Conservation (phyloP, 2,888 invertebrate species). For the Lycophotia porphyrea region DNA sequence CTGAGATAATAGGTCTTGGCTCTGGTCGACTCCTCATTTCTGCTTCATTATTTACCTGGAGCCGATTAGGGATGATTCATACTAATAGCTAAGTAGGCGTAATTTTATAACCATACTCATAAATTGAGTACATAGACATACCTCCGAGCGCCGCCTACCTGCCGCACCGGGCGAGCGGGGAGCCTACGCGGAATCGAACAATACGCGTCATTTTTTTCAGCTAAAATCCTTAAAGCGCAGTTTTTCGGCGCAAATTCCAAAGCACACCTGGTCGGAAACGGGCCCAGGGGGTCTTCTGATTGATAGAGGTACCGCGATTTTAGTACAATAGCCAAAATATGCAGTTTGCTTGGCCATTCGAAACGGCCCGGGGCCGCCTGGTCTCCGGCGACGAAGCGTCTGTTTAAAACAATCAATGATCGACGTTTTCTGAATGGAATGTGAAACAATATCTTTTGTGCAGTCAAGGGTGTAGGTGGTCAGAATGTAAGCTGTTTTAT, state of each 20-base stretch:
- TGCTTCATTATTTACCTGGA: background rate
- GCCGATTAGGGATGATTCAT: background rate
- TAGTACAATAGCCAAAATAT: conserved; percentile 80
- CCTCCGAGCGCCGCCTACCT: conserved; percentile 79
- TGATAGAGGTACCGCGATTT: conserved; percentile 86
- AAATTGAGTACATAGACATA: conserved; percentile 64
- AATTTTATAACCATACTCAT: conserved; percentile 70
- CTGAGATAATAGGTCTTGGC: background rate
- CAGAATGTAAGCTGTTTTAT: conserved; percentile 83
- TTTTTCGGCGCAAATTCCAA: conserved; percentile 89
- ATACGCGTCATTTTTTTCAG: conserved; percentile 84
- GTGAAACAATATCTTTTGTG: conserved; percentile 85
- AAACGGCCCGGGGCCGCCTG: conserved; percentile 62
- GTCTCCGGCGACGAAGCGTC: conserved; percentile 86
- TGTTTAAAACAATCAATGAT: conserved; percentile 90
- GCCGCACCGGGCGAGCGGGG: conserved; percentile 72
- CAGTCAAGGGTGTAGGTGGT: conserved; percentile 76
- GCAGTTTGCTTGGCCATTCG: conserved; percentile 78
- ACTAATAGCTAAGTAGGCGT: conserved; percentile 31
- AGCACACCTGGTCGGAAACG: conserved; percentile 90
- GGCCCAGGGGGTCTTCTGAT: conserved; percentile 88
- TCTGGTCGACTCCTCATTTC: background rate
- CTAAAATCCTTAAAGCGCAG: conserved; percentile 83
- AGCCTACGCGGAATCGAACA: conserved; percentile 87
- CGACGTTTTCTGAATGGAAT: conserved; percentile 86